These are phyloP conservation scores for Elephas maximus DNA, from an alignment of 2,113 vertebrate genomes.

Conservation along the genomic window DNA sequence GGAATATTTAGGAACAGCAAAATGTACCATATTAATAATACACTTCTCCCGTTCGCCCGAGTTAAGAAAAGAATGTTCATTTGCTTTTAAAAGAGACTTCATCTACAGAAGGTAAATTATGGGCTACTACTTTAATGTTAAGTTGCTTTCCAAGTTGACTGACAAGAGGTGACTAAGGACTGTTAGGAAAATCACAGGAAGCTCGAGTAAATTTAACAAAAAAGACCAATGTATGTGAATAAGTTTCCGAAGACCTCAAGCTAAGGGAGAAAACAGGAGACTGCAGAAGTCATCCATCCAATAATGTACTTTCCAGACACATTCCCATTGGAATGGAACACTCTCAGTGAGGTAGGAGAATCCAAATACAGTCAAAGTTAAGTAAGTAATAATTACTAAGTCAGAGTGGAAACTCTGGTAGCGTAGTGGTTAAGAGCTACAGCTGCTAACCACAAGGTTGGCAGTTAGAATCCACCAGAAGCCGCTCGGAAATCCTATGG, in stretches of 20 bases:
- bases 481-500: too few species aligned
- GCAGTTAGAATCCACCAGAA: too few species aligned
- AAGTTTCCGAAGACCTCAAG: not conserved
- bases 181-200: constrained; percentile 18
- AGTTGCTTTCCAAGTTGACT: not conserved
- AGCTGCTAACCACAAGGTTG: too few species aligned
- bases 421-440: too few species aligned
- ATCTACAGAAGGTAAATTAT: not conserved
- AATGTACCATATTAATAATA: not conserved
- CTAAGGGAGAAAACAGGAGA: not conserved
- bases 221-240: not conserved
- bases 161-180: not conserved
- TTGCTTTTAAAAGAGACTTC: constrained; percentile 21
- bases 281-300: not conserved
- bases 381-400: not conserved
- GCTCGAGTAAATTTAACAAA: constrained; percentile 36
- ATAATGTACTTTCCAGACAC: not conserved
- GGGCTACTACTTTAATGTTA: constrained; percentile 5
- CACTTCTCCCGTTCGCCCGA: not conserved
- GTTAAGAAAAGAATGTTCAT: not conserved
- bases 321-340: not conserved
- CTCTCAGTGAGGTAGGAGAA: not conserved
- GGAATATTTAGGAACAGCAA: not conserved
- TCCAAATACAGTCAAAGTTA: not conserved
- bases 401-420: not conserved